Percentiles rank a stretch among this genome's conserved stretches.
These are phyloP conservation scores for Balearica regulorum DNA, from an alignment of 2,797 vertebrate species.

Conservation along the genomic window DNA sequence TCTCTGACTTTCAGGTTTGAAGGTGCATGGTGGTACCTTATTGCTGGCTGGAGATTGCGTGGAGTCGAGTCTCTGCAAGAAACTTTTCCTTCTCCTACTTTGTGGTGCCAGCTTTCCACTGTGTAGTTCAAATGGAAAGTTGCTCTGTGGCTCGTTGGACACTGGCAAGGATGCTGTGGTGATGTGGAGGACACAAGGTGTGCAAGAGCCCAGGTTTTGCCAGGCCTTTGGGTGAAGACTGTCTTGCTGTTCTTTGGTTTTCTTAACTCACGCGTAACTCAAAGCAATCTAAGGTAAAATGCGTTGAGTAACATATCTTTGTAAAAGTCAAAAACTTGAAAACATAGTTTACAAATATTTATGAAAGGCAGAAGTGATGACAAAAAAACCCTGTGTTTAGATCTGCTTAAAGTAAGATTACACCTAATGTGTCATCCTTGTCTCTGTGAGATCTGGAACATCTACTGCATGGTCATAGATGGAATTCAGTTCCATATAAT, in stretches of 20 bases:
- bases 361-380: neutral
- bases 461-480: neutral
- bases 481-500: neutral
- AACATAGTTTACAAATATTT: neutral
- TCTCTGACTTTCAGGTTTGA: neutral
- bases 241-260: neutral
- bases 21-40: fast-evolving
- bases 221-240: neutral
- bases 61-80: neutral
- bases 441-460: neutral
- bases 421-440: neutral
- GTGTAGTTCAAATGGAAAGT: neutral
- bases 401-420: neutral
- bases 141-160: neutral
- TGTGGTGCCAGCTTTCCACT: neutral
- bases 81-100: neutral
- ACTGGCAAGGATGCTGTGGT: neutral
- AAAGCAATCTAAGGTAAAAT: neutral
- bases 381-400: neutral
- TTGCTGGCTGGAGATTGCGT: neutral
- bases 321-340: neutral
- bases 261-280: fast-evolving
- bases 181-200: neutral
- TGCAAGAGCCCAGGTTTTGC: neutral
- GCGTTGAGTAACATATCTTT: neutral